Evolutionary conservation across 2,888 invertebrate genomes (phyloP), one percentile per base, ranked within the genome.

Genomic region (Ceraclea dissimilis): DNA sequence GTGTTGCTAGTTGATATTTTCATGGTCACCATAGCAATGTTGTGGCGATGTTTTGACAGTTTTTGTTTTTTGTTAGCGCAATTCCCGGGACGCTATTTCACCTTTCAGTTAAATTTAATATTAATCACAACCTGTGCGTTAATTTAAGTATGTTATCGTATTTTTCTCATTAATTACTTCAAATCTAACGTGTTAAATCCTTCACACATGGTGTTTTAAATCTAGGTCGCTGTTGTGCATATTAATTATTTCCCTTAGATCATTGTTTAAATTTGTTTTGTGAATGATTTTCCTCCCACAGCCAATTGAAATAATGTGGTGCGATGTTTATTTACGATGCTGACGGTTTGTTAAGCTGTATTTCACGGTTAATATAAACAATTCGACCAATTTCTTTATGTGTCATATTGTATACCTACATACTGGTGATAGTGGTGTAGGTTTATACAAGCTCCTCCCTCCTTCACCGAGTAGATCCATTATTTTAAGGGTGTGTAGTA

Each of bases 31-130:
- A 58, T 39, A 39, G 39, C 16, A 39, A 39, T 39, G 39, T 13
- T 39, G 16, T 58, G 54, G 20, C 54, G 58, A 58, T 58, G 46
- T 53, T 58, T 52, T 58, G 58, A 58, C 58, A 58, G 54, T 33
- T 54, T 58, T 58, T 54, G 54, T 54, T 54, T 39, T 39, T 39
- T 16, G 39, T 39, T 39, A 39, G 16, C 5, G 13, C 13, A 13
- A 5, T 8, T 39, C 13, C 39, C 13, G 39, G 39, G 39, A 39
- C 39, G 39, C 39, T 39, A n/a, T 39, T 39, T 39, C 5, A 13
- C 13, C 2, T 39, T 39, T 39, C 39, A 39, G 5, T 39, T n/a
- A 39, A n/a, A 39, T 39, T 39, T 8, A 13, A 39, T 13, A 8
- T n/a, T 39, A 4, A 16, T 39, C 13, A n/a, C 13, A 5, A 4